Evolutionary conservation across 1,140 invertebrate genomes (phyloP).

Genomic region (Aplysia californica): DNA sequence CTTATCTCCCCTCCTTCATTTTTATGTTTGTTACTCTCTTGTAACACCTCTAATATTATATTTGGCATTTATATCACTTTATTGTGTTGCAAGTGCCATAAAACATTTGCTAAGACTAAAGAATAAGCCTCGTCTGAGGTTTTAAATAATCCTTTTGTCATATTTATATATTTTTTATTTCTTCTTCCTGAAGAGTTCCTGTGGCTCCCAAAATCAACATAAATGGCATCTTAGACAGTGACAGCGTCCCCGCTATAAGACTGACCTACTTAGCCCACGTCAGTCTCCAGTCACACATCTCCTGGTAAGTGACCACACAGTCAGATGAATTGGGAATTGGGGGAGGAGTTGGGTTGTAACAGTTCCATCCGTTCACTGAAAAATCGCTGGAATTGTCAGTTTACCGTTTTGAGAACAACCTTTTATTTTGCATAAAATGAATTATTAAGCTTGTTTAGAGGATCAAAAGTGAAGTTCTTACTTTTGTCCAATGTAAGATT

Average conservation of each 20-base stretch:
- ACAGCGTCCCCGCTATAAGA: slow-evolving; percentile 60
- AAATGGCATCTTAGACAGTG: slow-evolving; percentile 57
- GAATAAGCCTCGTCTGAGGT: too few species aligned
- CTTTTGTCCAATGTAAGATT: neutral
- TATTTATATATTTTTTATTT: neutral
- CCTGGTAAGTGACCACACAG: slow-evolving; percentile 43
- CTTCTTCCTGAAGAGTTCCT: slow-evolving; percentile 27
- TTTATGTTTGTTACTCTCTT: too few species aligned
- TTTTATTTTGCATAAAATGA: neutral
- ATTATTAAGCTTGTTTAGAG: neutral
- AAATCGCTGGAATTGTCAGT: neutral
- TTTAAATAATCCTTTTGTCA: too few species aligned
- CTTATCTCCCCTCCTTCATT: too few species aligned
- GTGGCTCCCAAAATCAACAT: slow-evolving; percentile 45
- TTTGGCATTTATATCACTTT: too few species aligned
- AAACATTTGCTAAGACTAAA: too few species aligned
- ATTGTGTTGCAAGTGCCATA: too few species aligned
- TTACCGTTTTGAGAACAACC: neutral
- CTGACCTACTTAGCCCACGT: slow-evolving; percentile 45
- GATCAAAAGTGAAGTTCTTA: neutral
- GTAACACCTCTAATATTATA: too few species aligned
- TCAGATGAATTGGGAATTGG: neutral
- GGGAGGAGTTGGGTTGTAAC: neutral
- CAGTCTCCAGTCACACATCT: slow-evolving; percentile 45
- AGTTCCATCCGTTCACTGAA: neutral